Evolutionary conservation across 23 tunicate genomes (phyloP), one percentile per base, ranked within the genome.

Genomic region (Botrylloides violaceus): DNA sequence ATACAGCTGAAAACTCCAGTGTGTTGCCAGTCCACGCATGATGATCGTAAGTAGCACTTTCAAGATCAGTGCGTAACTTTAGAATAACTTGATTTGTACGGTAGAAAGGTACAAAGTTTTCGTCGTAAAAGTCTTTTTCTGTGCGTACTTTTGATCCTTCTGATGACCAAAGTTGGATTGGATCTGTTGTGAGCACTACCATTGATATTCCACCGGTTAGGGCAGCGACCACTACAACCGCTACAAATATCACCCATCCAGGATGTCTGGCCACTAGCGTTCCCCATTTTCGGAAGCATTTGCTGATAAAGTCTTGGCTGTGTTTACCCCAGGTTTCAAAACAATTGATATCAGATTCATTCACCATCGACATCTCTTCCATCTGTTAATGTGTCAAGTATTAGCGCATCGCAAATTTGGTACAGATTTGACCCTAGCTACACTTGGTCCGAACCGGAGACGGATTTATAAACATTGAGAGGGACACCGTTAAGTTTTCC

Each of bases 81-180:
- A 93, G 34, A 36, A 90, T 90, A 1, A 90, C 80, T 85, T 77
- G 75, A 29, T 93, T 93, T 2, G 98, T 86, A 3, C 98, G 80
- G 38, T 71, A 93, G 71, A 93, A 93, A 55, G 84, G 78, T 34
- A 89, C 98, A 59, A 93, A 93, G 27, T 81, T 61, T 28, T 59
- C 61, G 61, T 93, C 98, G 65, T 49, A 93, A 50, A 80, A 93
- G 36, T 77, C 81, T 50, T 93, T 93, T 58, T 93, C 98, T 58
- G 56, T 39, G 6, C 98, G 76, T 0, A 82, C 81, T 70, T 79
- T 87, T 38, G 85, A 76, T 0, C 71, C 75, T 37, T 72, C 86
- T 1, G 91, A n/a, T 3, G 99, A 84, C 99, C 99, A 95, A 37
- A 87, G 63, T 50, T 78, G 92, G 49, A 95, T 92, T 4, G 99